Evolutionary conservation across 1,140 invertebrate genomes (phyloP).

Genomic region (Bombus ignitus): DNA sequence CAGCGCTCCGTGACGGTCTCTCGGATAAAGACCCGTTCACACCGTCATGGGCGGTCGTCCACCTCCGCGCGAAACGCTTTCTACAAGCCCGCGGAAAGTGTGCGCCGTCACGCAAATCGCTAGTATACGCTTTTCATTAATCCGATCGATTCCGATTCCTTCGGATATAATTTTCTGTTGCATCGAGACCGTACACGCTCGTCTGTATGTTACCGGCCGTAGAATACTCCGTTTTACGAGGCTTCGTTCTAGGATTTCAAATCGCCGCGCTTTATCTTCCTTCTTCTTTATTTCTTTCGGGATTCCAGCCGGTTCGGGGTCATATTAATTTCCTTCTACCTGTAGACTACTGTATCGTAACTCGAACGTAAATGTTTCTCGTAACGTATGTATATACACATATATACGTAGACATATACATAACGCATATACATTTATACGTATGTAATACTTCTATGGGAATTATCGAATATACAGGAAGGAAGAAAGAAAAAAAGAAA

Average conservation of each 20-base stretch:
- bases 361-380: constrained; percentile 28
- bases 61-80: constrained; percentile 2
- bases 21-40: constrained; percentile 69
- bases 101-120: constrained; percentile 38
- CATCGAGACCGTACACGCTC: background rate
- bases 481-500: background rate
- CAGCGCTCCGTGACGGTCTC: constrained; percentile 61
- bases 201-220: background rate
- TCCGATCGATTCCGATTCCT: constrained; percentile 49
- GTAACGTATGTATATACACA: background rate
- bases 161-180: constrained; percentile 32
- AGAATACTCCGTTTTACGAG: constrained; percentile 46
- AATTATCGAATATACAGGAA: constrained; percentile 21
- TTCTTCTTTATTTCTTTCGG: constrained; percentile 33
- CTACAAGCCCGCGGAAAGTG: constrained; percentile 7
- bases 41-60: constrained; percentile 58
- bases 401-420: too few species aligned
- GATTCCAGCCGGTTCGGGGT: constrained; percentile 10
- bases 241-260: constrained; percentile 28
- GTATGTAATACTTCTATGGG: background rate
- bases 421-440: too few species aligned
- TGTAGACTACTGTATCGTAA: constrained; percentile 10
- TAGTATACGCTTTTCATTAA: constrained; percentile 30
- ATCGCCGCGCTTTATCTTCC: constrained; percentile 14
- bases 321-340: constrained; percentile 44